Base-by-base conservation (phyloP, 37 sponge, comb jelly and placozoan species). In the Diacarnus erythraeanus region DNA sequence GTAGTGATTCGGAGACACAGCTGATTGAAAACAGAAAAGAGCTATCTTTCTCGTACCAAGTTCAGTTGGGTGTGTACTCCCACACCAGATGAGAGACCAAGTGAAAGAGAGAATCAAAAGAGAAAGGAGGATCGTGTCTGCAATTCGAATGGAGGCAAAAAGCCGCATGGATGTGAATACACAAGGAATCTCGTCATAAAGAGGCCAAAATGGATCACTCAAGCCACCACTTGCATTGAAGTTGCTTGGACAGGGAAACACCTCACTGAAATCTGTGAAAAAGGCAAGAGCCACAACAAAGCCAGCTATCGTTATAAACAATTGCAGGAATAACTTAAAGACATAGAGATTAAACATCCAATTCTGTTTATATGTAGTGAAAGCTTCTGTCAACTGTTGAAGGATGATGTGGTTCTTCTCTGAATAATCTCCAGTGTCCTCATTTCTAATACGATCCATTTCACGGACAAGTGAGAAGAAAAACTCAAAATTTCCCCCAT, bases 111-210 rank as follows among this genome's bases (percentile, higher is more conserved):
- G 71, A 54, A 81, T 40, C 3, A 69, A 21, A 10, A 87, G 40
- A 74, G 26, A 22, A 8, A 86, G 42, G 1, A 91, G 83, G 35
- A 91, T 69, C 42, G 86, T n/a, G 58, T 91, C 77, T 4, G 60
- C 70, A 36, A 77, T 70, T n/a, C 87, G 34, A 42, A 91, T 77
- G 36, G 74, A 54, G 1, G 57, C 63, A 2, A 91, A 47, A n/a
- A 91, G 79, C 9, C 75, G 57, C 54, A 91, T 51, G 29, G 87
- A 78, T 27, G 91, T 78, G 59, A 91, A 86, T 5, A 86, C 79
- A 72, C 91, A 91, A 17, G 37, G 22, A 0, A 82, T 82, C 30
- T 69, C 69, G 22, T 22, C 27, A 22, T 72, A 64, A 21, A 84
- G 33, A 1, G 84, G 84, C 84, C 84, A 84, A 25, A 74, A 64